Evolutionary conservation across 2,888 invertebrate species (phyloP), one percentile per base, ranked within the genome.

Genomic region (Agonopterix alstromeriana): DNA sequence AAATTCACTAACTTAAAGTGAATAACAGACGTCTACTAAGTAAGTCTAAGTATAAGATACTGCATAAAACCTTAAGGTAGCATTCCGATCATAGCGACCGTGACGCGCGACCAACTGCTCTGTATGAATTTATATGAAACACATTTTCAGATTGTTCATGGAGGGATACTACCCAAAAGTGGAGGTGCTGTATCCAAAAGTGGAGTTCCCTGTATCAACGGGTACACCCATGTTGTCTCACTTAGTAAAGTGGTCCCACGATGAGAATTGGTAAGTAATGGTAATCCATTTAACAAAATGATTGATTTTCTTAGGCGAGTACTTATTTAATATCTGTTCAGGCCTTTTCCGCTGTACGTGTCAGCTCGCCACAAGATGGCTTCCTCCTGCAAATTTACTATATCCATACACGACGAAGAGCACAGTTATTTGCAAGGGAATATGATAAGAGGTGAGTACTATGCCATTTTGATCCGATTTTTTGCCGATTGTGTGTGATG

Each of bases 181-280:
- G 1, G 83, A 93, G 8, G 90, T 90, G 8, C 74, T 98, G 0
- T 97, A 96, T 73, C 94, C 95, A 0, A 78, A 89, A 49, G 82
- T 96, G 0, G 71, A 92, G 47, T 95, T 92, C 64, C 98, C 98
- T 0, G 97, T 98, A 0, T 94, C 96, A 0, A 90, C 93, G 8
- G 94, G 94, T 36, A 98, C 98, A 0, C 93, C 95, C 0, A 93
- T 94, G 90, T 90, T 98, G 27, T 93, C 95, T 0, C 93, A 95
- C 8, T 80, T 94, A 10, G 90, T 97, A 10, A 90, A 91, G 57
- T 97, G 97, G 97, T 94, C 95, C 53, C 97, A 98, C 62, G 78
- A 86, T 8, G 91, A 92, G 49, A 89, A 90, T 54, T 94, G 94
- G 93, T 86, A 56, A n/a, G 38, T 38, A 4, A 11, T 9, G 27